Percentiles rank a stretch among this genome's conserved stretches.
Conservation (phyloP, 2,113 vertebrate genomes). For the Otis tarda region DNA sequence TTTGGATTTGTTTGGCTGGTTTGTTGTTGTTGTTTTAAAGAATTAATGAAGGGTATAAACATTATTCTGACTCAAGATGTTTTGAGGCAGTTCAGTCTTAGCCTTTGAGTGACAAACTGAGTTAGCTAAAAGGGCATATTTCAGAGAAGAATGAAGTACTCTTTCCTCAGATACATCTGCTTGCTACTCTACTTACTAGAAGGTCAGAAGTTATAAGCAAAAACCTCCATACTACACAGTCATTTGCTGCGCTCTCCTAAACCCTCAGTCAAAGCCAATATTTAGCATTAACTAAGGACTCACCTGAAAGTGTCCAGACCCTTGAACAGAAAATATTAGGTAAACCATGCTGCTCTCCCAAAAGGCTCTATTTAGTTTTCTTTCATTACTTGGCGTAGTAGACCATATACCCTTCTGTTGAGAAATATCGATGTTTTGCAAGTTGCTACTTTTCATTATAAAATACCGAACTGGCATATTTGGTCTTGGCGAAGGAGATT, state of each 20-base stretch:
- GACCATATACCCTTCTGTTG: slow-evolving; percentile 93
- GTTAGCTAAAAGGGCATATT: background rate
- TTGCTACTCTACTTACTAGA: background rate
- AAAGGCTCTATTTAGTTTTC: slow-evolving; percentile 87
- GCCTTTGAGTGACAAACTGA: background rate
- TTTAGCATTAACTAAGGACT: background rate
- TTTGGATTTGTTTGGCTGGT: background rate
- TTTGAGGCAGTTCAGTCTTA: background rate
- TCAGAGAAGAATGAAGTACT: background rate
- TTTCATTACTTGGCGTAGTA: slow-evolving; percentile 85
- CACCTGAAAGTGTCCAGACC: slow-evolving; percentile 94
- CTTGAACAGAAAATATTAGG: slow-evolving; percentile 93
- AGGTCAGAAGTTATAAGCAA: background rate
- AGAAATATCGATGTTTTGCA: slow-evolving; percentile 89
- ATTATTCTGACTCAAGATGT: background rate
- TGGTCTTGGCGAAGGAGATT: slow-evolving; percentile 72
- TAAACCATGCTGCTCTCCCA: slow-evolving; percentile 79
- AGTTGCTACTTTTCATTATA: slow-evolving; percentile 92
- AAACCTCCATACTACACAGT: background rate
- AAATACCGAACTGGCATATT: slow-evolving; percentile 83
- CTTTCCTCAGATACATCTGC: background rate
- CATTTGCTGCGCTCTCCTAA: background rate
- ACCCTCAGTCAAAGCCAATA: background rate
- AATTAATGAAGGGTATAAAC: background rate
- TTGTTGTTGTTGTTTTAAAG: background rate